Percentiles rank a stretch among this genome's conserved stretches.
phyloP scores from a whole-genome alignment of 2,888 invertebrate genomes.

The Heliothis peltigera region DNA sequence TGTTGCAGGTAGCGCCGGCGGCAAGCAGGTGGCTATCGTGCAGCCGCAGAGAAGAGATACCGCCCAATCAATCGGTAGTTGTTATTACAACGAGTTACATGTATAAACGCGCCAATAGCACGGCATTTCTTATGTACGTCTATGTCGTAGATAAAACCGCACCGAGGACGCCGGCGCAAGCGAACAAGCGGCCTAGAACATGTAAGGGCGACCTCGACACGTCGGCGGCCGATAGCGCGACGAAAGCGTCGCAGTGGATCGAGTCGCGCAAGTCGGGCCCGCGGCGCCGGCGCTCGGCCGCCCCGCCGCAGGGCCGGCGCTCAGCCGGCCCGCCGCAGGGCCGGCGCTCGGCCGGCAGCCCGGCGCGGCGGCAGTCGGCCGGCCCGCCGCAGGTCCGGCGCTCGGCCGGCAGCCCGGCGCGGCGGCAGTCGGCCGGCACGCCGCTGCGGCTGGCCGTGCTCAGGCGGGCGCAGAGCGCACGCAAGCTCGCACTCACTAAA shows the following conservation, averaged over 20 bases:
- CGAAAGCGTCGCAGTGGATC: slow-evolving; percentile 81
- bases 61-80: slow-evolving; percentile 67
- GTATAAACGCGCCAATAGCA: not conserved
- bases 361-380: slow-evolving; percentile 51
- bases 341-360: slow-evolving; percentile 59
- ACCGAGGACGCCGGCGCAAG: slow-evolving; percentile 23
- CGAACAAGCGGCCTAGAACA: slow-evolving; percentile 43
- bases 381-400: slow-evolving; percentile 9
- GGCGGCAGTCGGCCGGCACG: slow-evolving; percentile 63
- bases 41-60: slow-evolving; percentile 83
- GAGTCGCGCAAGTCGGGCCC: slow-evolving; percentile 74
- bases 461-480: slow-evolving; percentile 64
- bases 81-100: not conserved
- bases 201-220: slow-evolving; percentile 48
- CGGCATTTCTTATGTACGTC: not conserved
- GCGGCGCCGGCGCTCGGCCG: slow-evolving; percentile 13
- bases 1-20: slow-evolving; percentile 67
- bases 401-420: slow-evolving; percentile 25
- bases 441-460: slow-evolving; percentile 74
- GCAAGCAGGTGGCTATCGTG: slow-evolving; percentile 85
- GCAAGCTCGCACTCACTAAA: slow-evolving; percentile 67
- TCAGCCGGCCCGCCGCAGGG: slow-evolving; percentile 40
- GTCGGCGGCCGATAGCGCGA: slow-evolving; percentile 49
- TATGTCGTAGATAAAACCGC: slow-evolving; percentile 25
- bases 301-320: slow-evolving; percentile 14